Evolutionary conservation across 2,888 invertebrate genomes (phyloP).

Genomic region (Nezara viridula): DNA sequence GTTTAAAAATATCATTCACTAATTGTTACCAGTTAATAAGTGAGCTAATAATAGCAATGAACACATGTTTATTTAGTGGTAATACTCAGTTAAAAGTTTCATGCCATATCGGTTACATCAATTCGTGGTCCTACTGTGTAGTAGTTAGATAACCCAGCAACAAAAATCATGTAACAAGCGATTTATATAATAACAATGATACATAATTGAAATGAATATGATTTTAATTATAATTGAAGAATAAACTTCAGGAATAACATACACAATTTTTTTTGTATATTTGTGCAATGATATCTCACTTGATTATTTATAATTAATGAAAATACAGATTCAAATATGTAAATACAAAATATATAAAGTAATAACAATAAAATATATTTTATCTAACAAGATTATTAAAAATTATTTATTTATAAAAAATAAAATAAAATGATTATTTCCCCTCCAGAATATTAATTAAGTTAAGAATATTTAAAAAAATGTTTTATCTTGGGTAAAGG

Average conservation of each 20-base stretch:
- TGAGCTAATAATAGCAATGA: slow-evolving; percentile 35
- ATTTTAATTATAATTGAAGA: background rate
- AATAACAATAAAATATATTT: background rate
- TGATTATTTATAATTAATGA: background rate
- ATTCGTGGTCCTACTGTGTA: background rate
- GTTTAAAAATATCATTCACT: slow-evolving; percentile 1
- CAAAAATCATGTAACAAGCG: background rate
- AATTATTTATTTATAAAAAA: background rate
- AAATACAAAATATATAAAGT: background rate
- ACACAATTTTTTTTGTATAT: background rate
- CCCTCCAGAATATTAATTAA: background rate
- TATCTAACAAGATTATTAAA: background rate
- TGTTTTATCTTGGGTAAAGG: slow-evolving; percentile 83
- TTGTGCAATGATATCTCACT: background rate
- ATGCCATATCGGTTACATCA: background rate
- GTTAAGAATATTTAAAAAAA: slow-evolving; percentile 70
- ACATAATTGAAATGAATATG: background rate
- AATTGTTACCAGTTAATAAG: slow-evolving; percentile 9
- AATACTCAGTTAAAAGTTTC: slow-evolving; percentile 33
- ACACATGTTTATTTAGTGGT: slow-evolving; percentile 51
- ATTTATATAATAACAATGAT: background rate
- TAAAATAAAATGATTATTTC: background rate
- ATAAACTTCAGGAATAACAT: background rate
- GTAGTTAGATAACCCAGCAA: background rate
- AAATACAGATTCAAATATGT: background rate